Percentiles rank a stretch among this genome's conserved stretches.
phyloP scores from a whole-genome alignment of 2,113 vertebrate species.

The Synchiropus splendidus region DNA sequence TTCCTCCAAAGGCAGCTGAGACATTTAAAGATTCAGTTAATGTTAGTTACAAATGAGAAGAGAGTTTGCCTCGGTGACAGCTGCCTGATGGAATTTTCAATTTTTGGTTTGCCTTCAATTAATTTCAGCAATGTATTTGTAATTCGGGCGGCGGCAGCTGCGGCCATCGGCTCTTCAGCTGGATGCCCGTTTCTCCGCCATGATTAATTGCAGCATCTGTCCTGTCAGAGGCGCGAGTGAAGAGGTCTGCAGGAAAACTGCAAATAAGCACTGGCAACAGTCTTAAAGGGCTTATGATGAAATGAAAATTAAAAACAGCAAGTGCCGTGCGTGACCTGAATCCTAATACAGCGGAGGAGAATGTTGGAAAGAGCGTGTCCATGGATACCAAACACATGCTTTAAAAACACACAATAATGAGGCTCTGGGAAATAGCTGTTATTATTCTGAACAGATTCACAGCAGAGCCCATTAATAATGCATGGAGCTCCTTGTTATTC shows the following conservation, averaged over 20 bases:
- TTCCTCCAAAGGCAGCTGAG: constrained; percentile 26
- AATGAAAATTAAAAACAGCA: constrained; percentile 99
- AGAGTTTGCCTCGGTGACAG: constrained; percentile 31
- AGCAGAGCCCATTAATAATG: constrained; percentile 80
- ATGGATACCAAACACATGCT: constrained; percentile 63
- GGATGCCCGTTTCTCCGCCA: constrained; percentile 84
- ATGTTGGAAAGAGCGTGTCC: constrained; percentile 60
- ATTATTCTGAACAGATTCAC: constrained; percentile 76
- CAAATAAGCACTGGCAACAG: constrained; percentile 97
- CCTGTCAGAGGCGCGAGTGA: constrained; percentile 93
- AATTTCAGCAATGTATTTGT: constrained; percentile 54
- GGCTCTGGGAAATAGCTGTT: constrained; percentile 71
- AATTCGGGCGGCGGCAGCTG: constrained; percentile 57
- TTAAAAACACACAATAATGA: constrained; percentile 75
- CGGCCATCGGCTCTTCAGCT: no score
- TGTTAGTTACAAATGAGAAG: constrained; percentile 43
- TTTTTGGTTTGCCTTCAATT: constrained; percentile 64
- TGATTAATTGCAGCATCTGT: constrained; percentile 99
- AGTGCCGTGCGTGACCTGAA: constrained; percentile 86
- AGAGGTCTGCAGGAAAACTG: constrained; percentile 96
- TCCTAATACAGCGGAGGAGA: constrained; percentile 71
- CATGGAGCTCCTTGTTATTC: constrained; percentile 79
- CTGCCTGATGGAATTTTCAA: constrained; percentile 45
- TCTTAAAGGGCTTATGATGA: constrained; percentile 99
- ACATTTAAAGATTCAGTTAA: constrained; percentile 37